Percentiles rank a stretch among this genome's conserved stretches.
Conservation (phyloP, 1,140 invertebrate species). For the Potamilus streckersoni region DNA sequence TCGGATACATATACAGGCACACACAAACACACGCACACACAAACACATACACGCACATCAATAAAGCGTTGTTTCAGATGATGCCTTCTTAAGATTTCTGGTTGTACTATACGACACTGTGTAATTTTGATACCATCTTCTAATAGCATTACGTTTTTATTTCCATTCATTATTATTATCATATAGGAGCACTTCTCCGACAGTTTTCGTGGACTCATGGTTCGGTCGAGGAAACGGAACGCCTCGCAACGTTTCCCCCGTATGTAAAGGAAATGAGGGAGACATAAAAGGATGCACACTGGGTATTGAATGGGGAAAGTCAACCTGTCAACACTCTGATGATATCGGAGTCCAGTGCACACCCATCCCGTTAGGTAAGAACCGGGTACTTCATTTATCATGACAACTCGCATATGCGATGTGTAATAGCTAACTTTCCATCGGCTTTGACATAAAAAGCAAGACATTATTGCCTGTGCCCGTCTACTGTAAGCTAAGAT, state of each 20-base stretch:
- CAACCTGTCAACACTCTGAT: neutral
- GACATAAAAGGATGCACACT: constrained; percentile 11
- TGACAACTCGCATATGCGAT: too few relatives aligned
- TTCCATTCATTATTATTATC: neutral
- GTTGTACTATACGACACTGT: neutral
- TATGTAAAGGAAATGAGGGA: constrained; percentile 7
- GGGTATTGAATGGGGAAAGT: neutral
- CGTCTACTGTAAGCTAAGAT: too few relatives aligned
- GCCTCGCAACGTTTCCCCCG: neutral
- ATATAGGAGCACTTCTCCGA: constrained; percentile 6
- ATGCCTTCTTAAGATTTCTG: too few relatives aligned
- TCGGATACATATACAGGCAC: too few relatives aligned
- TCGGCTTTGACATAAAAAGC: too few relatives aligned
- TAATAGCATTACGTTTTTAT: neutral
- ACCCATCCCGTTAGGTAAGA: neutral
- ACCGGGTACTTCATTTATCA: too few relatives aligned
- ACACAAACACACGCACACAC: too few relatives aligned
- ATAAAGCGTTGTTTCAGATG: too few relatives aligned
- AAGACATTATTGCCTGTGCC: too few relatives aligned
- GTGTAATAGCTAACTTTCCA: too few relatives aligned
- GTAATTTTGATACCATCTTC: neutral
- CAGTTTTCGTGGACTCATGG: neutral
- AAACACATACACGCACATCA: too few relatives aligned
- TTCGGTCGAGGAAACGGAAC: neutral
- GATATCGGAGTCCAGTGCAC: constrained; percentile 5